Base-by-base conservation (phyloP, 1,140 invertebrate genomes). In the Cherax quadricarinatus region DNA sequence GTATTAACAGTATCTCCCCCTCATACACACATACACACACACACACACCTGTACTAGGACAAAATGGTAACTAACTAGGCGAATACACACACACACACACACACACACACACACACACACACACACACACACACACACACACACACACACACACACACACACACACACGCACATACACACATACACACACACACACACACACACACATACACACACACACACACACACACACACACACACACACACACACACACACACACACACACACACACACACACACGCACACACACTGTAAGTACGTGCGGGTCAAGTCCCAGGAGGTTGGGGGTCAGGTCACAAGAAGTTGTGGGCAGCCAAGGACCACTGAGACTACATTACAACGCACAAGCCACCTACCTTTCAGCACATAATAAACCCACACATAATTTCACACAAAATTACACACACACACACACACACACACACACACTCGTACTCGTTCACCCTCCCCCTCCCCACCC, bases 381-480 rank as follows among this genome's bases (percentile, higher is more conserved):
- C n/a, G n/a, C n/a, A 60, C 57, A 60, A n/a, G n/a, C n/a, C n/a
- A n/a, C n/a, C n/a, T n/a, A n/a, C n/a, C n/a, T n/a, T n/a, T n/a
- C n/a, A n/a, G n/a, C n/a, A n/a, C n/a, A n/a, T n/a, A n/a, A n/a
- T n/a, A 60, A 6, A 60, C 57, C 6, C 57, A 60, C 57, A 60
- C 57, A 60, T 14, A 60, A 6, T 7, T 14, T 7, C 57, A 60
- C 57, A n/a, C n/a, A n/a, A n/a, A n/a, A n/a, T n/a, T n/a, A n/a
- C n/a, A 66, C 62, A 66, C 62, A 66, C 62, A 66, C 62, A 66
- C 62, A 66, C 62, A 66, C 62, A 66, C 62, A 66, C 62, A 66
- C 62, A 66, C 62, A 66, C 62, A 66, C 62, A 66, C 6, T 66
- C 3, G 12, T 4, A 16, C 18, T n/a, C n/a, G n/a, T n/a, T n/a